phyloP scores from a whole-genome alignment of 92 coral and sea anemone species.

The Zoanthus solanderi region DNA sequence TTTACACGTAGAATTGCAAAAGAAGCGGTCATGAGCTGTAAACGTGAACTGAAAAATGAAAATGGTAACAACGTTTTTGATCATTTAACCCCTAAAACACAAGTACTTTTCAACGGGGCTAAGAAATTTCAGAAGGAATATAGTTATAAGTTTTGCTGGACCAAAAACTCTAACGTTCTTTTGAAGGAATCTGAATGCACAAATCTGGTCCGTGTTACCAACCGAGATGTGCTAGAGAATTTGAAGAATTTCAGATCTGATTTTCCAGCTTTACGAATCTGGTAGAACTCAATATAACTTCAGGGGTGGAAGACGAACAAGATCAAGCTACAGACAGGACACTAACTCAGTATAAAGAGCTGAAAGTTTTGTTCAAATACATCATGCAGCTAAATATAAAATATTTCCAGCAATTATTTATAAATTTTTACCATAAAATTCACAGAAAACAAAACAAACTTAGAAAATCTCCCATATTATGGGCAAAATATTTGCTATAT shows the following conservation, averaged over 20 bases:
- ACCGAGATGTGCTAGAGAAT: conserved; percentile 17
- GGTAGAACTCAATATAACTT: neutral
- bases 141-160: conserved; percentile 43
- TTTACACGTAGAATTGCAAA: no score
- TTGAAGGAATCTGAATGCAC: conserved; percentile 22
- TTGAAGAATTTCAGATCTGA: conserved; percentile 15
- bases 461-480: no score
- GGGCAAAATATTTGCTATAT: no score
- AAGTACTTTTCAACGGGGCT: conserved; percentile 38
- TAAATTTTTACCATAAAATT: neutral
- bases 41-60: neutral
- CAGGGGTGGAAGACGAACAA: conserved; percentile 18
- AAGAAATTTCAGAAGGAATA: conserved; percentile 32
- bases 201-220: conserved; percentile 5
- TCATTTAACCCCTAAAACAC: conserved; percentile 45
- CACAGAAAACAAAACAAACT: no score
- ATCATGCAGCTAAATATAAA: conserved; percentile 9
- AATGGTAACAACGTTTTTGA: conserved; percentile 28
- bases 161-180: conserved; percentile 33
- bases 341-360: neutral
- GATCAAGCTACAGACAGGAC: conserved; percentile 22
- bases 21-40: no score
- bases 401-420: neutral
- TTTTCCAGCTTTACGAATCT: conserved; percentile 4
- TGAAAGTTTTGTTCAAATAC: neutral